Evolutionary conservation across 2,113 vertebrate genomes (phyloP).

Genomic region (Actinemys pallida): DNA sequence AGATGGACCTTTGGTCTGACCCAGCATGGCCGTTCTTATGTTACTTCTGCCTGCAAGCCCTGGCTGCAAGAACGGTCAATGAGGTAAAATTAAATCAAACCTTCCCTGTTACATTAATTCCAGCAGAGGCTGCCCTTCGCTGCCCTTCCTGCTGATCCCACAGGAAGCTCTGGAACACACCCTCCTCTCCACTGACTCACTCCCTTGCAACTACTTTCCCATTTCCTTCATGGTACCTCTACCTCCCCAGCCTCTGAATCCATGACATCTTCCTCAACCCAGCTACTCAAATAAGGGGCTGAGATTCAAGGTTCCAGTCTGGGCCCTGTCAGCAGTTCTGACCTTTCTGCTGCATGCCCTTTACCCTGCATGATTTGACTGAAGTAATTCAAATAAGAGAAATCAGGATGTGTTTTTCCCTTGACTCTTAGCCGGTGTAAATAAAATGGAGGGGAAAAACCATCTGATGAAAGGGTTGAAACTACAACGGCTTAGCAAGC

Average conservation of each 20-base stretch:
- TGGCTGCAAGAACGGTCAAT: background rate
- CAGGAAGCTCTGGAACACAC: background rate
- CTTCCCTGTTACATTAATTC: background rate
- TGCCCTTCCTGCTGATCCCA: background rate
- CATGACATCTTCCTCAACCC: background rate
- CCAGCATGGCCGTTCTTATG: background rate
- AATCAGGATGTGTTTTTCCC: background rate
- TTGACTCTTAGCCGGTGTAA: background rate
- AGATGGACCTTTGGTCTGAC: no score
- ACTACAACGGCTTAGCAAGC: background rate
- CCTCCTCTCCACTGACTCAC: background rate
- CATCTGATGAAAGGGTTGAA: background rate
- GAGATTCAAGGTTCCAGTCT: background rate
- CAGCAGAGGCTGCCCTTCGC: background rate
- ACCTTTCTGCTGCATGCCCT: background rate
- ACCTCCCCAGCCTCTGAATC: background rate
- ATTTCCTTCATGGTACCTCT: background rate
- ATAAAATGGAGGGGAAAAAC: background rate
- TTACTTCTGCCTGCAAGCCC: background rate
- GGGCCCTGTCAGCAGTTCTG: background rate
- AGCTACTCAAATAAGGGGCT: background rate
- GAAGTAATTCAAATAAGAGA: background rate
- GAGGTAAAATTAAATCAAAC: background rate
- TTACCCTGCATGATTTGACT: background rate
- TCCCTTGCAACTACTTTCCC: background rate